Evolutionary conservation across 2,888 invertebrate genomes (phyloP).

Genomic region (Protonemura montana): DNA sequence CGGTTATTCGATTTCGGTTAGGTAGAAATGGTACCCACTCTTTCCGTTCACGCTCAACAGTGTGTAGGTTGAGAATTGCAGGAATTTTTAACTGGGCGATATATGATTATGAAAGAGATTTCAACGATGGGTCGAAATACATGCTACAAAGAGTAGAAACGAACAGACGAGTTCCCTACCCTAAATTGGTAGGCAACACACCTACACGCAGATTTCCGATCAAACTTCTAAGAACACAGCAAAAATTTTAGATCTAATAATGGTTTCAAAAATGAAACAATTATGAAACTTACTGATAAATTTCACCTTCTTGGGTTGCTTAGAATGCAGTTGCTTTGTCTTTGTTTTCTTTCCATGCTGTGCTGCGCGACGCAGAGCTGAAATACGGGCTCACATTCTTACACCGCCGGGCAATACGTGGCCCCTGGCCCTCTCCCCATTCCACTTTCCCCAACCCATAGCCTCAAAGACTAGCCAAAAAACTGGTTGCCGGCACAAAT

Average conservation of each 20-base stretch:
- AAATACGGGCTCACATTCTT: background rate
- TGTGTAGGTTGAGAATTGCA: background rate
- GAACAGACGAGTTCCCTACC: background rate
- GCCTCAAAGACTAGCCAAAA: background rate
- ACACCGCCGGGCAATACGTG: constrained; percentile 22
- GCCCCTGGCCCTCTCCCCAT: background rate
- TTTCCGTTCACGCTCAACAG: background rate
- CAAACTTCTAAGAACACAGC: too few species aligned
- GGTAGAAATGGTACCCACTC: background rate
- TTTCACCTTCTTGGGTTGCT: constrained; percentile 90
- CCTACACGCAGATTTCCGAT: background rate
- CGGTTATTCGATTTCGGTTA: background rate
- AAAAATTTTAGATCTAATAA: too few species aligned
- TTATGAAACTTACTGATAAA: constrained; percentile 82
- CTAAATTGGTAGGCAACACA: background rate
- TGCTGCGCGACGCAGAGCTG: constrained; percentile 55
- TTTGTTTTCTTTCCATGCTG: constrained; percentile 79
- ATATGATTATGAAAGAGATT: background rate
- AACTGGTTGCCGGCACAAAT: too few species aligned
- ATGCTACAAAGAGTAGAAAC: background rate
- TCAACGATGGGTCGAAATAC: background rate
- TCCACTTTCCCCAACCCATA: background rate
- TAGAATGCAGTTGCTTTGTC: constrained; percentile 74
- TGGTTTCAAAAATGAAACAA: background rate
- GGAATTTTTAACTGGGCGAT: background rate